These are phyloP conservation scores for Holothuria glaberrima DNA, from an alignment of 35 echinoderm and acorn worm species.

Conservation along the genomic window DNA sequence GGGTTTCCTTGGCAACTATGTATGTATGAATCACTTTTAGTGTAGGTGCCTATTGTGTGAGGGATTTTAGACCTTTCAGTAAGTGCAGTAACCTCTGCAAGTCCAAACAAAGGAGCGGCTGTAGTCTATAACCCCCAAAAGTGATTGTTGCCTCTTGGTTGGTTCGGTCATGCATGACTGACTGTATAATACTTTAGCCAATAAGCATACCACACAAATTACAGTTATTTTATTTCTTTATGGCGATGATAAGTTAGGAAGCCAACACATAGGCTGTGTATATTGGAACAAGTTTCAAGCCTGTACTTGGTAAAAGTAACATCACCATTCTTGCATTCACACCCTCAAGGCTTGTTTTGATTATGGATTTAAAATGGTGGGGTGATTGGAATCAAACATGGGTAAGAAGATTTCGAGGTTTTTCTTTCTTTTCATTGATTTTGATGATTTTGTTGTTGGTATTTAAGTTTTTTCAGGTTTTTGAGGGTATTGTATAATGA, in stretches of 20 bases:
- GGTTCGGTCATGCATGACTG: background rate
- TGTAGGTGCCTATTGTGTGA: background rate
- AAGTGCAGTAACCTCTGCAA: constrained; percentile 29
- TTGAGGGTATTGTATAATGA: too few species aligned
- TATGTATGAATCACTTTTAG: background rate
- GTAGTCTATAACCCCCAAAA: background rate
- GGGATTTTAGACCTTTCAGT: background rate
- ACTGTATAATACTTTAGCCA: background rate
- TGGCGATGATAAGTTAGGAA: background rate
- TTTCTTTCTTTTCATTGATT: too few species aligned
- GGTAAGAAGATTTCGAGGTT: background rate
- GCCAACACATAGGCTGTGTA: background rate
- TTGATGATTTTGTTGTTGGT: too few species aligned
- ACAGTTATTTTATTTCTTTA: constrained; percentile 15
- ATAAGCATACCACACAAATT: background rate
- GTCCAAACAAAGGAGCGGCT: constrained; percentile 20
- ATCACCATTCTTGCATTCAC: too few species aligned
- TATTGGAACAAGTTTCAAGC: background rate
- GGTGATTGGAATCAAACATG: constrained; percentile 29
- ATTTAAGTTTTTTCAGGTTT: too few species aligned
- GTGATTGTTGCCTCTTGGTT: background rate
- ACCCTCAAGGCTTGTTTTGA: too few species aligned
- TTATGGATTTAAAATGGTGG: constrained; percentile 10
- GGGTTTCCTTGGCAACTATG: background rate
- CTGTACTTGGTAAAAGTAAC: background rate